Base-by-base conservation (phyloP, 1,140 invertebrate genomes). In the Aphelenchoides besseyi region DNA sequence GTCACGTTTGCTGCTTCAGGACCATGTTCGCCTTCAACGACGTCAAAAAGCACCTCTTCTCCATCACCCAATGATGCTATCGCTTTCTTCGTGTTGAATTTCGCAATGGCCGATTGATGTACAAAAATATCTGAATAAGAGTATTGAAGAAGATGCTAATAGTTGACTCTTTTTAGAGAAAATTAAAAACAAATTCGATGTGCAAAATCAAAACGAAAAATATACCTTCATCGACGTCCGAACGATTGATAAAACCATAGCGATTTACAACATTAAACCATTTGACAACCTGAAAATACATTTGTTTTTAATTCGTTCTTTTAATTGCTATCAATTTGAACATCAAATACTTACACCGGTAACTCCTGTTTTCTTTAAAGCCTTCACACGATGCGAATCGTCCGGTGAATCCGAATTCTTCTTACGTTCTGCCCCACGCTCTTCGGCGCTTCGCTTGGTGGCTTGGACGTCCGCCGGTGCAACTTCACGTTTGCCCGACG, bases 251-350 rank as follows among this genome's bases (percentile, higher is more conserved):
- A 87, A 98, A 98, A 84, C 95, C 95, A 89, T 98, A 98, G 86
- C 95, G 36, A 88, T 93, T 97, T 88, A 97, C 97, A 52, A 97
- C 94, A 86, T 97, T 97, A 89, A 97, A 97, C 93, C 93, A 95
- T 88, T 95, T 95, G 18, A 95, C 93, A 79, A n/a, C n/a, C n/a
- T n/a, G n/a, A n/a, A n/a, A n/a, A n/a, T n/a, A n/a, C n/a, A n/a
- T n/a, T n/a, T n/a, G n/a, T n/a, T n/a, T n/a, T n/a, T n/a, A n/a
- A n/a, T n/a, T n/a, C n/a, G n/a, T n/a, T n/a, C n/a, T n/a, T n/a
- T n/a, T n/a, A n/a, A n/a, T n/a, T n/a, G n/a, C n/a, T n/a, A n/a
- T n/a, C n/a, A n/a, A n/a, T n/a, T n/a, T n/a, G n/a, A n/a, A n/a
- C n/a, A n/a, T n/a, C n/a, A n/a, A n/a, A n/a, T n/a, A n/a, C n/a